Conservation (phyloP, 2,113 vertebrate genomes). For the Chionomys nivalis region DNA sequence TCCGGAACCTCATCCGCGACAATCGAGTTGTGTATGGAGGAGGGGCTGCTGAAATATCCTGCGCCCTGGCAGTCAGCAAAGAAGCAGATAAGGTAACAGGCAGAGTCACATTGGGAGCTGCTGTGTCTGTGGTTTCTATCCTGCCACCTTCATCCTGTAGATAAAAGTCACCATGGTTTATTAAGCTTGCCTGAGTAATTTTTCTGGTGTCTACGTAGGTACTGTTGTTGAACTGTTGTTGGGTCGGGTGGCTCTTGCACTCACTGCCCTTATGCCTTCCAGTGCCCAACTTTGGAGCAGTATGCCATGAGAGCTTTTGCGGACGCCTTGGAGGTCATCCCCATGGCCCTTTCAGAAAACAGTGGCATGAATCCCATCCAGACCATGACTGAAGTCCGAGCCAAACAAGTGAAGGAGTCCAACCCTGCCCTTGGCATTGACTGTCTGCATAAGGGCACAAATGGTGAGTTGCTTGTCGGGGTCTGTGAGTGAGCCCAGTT, state of each 20-base stretch:
- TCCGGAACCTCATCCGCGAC: conserved; percentile 96
- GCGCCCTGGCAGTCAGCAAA: conserved; percentile 94
- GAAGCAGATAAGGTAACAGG: conserved; percentile 94
- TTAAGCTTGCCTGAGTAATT: background rate
- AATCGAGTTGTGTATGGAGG: conserved; percentile 97
- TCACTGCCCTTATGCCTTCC: background rate
- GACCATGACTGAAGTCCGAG: conserved; percentile 96
- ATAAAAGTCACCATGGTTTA: fast-evolving
- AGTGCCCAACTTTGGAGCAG: conserved; percentile 98
- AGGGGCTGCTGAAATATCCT: conserved; percentile 96
- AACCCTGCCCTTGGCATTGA: conserved; percentile 96
- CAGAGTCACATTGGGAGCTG: fast-evolving
- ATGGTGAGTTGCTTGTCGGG: conserved; percentile 86
- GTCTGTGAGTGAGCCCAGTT: no score
- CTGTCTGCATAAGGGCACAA: conserved; percentile 94
- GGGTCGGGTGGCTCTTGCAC: background rate
- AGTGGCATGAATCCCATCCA: conserved; percentile 97
- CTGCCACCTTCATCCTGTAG: fast-evolving
- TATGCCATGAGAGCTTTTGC: conserved; percentile 98
- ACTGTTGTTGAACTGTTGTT: no score
- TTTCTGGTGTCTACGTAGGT: background rate
- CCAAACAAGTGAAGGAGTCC: conserved; percentile 93
- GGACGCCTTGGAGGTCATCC: conserved; percentile 96
- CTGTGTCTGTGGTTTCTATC: no score
- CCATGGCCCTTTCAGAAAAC: conserved; percentile 96